Percentiles rank a stretch among this genome's conserved stretches.
Conservation (phyloP, 2,797 vertebrate genomes). For the Heliangelus exortis region DNA sequence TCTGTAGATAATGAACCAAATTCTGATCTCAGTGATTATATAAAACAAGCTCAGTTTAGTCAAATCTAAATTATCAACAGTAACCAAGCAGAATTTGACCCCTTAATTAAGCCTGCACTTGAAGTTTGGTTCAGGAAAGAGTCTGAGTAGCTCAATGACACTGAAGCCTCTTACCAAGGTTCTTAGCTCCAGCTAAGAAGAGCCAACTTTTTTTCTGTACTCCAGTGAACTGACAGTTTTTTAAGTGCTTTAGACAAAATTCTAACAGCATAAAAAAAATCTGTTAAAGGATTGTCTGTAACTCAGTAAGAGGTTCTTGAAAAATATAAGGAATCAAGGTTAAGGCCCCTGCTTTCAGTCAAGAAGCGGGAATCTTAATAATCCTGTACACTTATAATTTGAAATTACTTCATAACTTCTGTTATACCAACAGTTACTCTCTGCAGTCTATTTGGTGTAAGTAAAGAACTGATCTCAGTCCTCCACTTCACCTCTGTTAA, state of each 20-base stretch:
- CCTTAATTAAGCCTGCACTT: not conserved
- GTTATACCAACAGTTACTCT: no score
- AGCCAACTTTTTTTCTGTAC: not conserved
- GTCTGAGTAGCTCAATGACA: not conserved
- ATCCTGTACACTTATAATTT: not conserved
- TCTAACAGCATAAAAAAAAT: not conserved
- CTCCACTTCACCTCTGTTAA: not conserved
- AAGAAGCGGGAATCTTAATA: not conserved
- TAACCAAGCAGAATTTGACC: not conserved
- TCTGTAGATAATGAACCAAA: not conserved
- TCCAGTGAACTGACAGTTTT: not conserved
- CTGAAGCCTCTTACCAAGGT: not conserved
- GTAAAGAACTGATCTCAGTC: not conserved
- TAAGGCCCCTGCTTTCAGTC: not conserved
- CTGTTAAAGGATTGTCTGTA: not conserved
- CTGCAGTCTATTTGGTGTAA: not conserved
- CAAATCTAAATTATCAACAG: not conserved
- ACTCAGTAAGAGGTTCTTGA: not conserved
- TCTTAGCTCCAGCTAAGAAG: not conserved
- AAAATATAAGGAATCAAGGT: not conserved
- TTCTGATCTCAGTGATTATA: not conserved
- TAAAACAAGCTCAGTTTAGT: not conserved
- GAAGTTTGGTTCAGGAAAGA: not conserved
- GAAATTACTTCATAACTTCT: not conserved
- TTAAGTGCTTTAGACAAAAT: conserved; percentile 5